Percentiles rank a stretch among this genome's conserved stretches.
Evolutionary conservation across 1,140 invertebrate species (phyloP).

Genomic region (Trichonephila clavipes): DNA sequence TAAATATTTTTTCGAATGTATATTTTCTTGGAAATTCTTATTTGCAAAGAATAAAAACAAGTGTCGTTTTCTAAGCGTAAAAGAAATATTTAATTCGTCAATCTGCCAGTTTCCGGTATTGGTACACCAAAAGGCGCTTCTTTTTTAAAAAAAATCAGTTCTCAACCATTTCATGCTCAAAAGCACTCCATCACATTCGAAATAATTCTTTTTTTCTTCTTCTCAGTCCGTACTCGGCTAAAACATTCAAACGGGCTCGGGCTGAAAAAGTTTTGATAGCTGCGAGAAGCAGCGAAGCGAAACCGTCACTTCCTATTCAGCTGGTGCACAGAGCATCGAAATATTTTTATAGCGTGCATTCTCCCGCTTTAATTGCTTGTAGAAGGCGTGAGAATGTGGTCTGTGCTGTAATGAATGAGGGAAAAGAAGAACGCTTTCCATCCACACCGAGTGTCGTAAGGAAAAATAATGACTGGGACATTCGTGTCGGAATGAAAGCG

Average conservation of each 20-base stretch:
- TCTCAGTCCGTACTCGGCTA: neutral
- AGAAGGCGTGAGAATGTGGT: constrained; percentile 6
- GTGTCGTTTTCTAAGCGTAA: too few relatives aligned
- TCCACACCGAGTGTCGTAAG: neutral
- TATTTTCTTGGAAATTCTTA: too few relatives aligned
- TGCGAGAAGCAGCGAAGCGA: neutral
- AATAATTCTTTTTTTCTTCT: neutral
- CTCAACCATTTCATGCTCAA: neutral
- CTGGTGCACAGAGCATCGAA: neutral
- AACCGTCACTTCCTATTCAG: neutral
- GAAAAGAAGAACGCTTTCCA: neutral
- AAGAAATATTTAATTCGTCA: too few relatives aligned
- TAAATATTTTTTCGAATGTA: too few relatives aligned
- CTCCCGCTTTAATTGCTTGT: constrained; percentile 4
- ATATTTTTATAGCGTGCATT: neutral
- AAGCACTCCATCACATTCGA: neutral
- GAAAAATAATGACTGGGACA: neutral
- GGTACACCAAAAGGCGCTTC: neutral
- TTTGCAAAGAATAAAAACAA: too few relatives aligned
- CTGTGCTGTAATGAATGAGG: neutral
- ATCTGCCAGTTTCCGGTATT: too few relatives aligned
- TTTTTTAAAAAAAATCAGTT: neutral
- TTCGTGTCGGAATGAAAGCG: neutral
- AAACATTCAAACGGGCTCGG: neutral
- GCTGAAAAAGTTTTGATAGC: neutral